A percentile compares a stretch with the other conserved stretches of the same genome.
phyloP scores from a whole-genome alignment of 2,888 invertebrate genomes.

The Arge pagana region DNA sequence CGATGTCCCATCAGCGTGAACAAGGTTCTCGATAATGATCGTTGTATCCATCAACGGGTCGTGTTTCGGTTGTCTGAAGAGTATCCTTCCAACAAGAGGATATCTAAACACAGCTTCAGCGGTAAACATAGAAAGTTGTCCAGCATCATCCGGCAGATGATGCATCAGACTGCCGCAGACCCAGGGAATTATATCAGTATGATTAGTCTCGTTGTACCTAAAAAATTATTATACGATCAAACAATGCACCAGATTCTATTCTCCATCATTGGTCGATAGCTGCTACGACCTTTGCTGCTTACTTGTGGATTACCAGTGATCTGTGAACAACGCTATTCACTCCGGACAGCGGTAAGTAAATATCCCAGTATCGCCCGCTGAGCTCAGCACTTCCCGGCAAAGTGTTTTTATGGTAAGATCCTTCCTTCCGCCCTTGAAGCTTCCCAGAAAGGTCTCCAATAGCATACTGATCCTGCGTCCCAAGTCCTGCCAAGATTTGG shows the following conservation, averaged over 20 bases:
- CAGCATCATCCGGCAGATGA: slow-evolving; percentile 68
- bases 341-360: slow-evolving; percentile 83
- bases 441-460: slow-evolving; percentile 90
- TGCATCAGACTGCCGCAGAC: slow-evolving; percentile 69
- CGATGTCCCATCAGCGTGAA: slow-evolving; percentile 84
- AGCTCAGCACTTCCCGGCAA: slow-evolving; percentile 75
- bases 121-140: slow-evolving; percentile 74
- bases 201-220: slow-evolving; percentile 61
- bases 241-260: slow-evolving; percentile 42
- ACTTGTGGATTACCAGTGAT: slow-evolving; percentile 79
- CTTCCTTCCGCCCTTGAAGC: slow-evolving; percentile 73
- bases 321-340: slow-evolving; percentile 78
- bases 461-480: slow-evolving; percentile 88
- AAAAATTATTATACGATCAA: slow-evolving; percentile 43
- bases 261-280: not conserved
- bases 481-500: too few relatives aligned
- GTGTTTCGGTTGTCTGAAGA: slow-evolving; percentile 80
- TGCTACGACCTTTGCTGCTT: slow-evolving; percentile 30
- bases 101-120: slow-evolving; percentile 84
- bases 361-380: slow-evolving; percentile 79
- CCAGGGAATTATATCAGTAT: slow-evolving; percentile 61
- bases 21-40: slow-evolving; percentile 79
- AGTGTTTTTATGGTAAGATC: slow-evolving; percentile 69
- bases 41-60: slow-evolving; percentile 85
- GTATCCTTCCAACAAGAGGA: slow-evolving; percentile 83